Evolutionary conservation across 2,113 vertebrate species (phyloP), one percentile per base, ranked within the genome.

Genomic region (Xyrauchen texanus): DNA sequence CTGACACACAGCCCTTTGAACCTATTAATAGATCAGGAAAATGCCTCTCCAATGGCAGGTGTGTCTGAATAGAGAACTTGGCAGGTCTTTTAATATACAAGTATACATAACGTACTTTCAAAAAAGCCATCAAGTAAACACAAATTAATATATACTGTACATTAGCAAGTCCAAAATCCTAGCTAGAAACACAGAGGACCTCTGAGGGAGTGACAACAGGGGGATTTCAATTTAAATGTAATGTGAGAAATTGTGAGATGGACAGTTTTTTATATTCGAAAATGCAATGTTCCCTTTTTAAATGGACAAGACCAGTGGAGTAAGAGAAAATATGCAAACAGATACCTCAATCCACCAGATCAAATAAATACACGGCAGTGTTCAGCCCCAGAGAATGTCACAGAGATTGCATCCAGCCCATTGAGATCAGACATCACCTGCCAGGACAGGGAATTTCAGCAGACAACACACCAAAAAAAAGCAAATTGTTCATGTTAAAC

Each of bases 401-500:
- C 16, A 65, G 68, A 81, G 61, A 79, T 63, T 82, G 57, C 66
- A 80, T 61, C 74, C 66, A 51, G 67, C 78, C 67, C 66, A 76
- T 78, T 69, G 58, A 78, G 73, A 46, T 61, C 75, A 81, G 82
- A 82, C 77, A 76, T 47, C 82, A 86, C 82, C 82, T 86, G 83
- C 71, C 83, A 84, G 69, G 65, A 76, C 78, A 21, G 15, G 63
- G 72, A 51, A 82, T 80, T 81, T 81, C 78, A 79, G 70, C 75
- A 13, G 46, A 72, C 66, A 78, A 74, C 76, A 21, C 53, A 77
- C 21, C 8, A 12, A 57, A 60, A 73, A 77, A 67, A 61, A 64
- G 66, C 45, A 84, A 87, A 83, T 83, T 55, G 81, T 77, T 70
- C 78, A 77, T 65, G 79, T 85, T 85, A 80, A 87, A 84, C 76